Conservation (phyloP, 2,113 vertebrate genomes). For the Rhipidura dahli region DNA sequence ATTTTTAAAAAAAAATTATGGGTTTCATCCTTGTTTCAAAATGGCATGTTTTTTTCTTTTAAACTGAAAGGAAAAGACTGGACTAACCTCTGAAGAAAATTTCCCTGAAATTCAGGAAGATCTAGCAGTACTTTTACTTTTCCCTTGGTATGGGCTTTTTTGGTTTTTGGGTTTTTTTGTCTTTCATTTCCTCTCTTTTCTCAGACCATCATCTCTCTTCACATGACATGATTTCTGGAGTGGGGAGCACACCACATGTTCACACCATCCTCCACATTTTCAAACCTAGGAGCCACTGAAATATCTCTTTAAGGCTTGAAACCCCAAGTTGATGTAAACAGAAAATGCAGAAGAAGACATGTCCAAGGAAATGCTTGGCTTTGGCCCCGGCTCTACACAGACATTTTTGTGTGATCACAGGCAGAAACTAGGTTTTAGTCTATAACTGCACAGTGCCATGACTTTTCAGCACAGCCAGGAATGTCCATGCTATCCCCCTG, state of each 20-base stretch:
- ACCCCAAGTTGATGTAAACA: neutral
- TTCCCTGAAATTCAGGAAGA: neutral
- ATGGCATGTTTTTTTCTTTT: neutral
- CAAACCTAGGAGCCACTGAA: neutral
- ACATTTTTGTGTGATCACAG: rapidly evolving
- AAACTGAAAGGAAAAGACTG: neutral
- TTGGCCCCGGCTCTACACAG: neutral
- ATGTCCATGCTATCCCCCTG: rapidly evolving
- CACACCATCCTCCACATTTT: neutral
- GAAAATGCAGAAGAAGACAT: neutral
- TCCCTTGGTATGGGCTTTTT: neutral
- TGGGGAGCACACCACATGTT: rapidly evolving
- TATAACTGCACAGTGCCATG: neutral
- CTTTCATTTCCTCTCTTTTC: neutral
- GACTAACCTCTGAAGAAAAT: neutral
- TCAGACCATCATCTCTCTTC: neutral
- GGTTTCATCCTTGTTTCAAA: neutral
- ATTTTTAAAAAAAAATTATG: neutral
- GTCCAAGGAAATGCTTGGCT: neutral
- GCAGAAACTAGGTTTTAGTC: neutral
- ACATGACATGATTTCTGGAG: neutral
- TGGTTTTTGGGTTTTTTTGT: neutral
- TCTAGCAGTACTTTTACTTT: neutral
- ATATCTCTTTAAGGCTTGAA: neutral
- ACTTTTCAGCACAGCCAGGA: neutral